Conservation (phyloP, 2,113 vertebrate genomes). For the Rhabdomys dilectus region DNA sequence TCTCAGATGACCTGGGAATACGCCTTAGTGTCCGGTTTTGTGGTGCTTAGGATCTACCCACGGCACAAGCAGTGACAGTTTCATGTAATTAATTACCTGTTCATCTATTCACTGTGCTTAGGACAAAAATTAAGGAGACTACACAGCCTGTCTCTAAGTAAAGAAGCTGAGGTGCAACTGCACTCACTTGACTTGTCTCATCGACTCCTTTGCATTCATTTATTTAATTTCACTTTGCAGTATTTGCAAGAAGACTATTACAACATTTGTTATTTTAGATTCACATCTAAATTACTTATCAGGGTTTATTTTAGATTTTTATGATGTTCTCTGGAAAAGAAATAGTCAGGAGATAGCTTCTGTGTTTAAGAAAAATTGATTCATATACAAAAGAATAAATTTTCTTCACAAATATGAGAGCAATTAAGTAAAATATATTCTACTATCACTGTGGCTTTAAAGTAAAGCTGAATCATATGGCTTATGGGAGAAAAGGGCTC, state of each 20-base stretch:
- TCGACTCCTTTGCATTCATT: constrained; percentile 9
- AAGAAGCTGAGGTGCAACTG: not conserved
- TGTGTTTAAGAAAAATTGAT: constrained; percentile 71
- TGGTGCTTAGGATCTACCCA: no score
- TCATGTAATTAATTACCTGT: not conserved
- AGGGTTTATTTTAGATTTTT: constrained; percentile 68
- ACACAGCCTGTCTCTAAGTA: not conserved
- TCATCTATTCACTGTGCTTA: not conserved
- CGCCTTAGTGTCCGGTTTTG: not conserved
- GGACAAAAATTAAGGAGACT: not conserved
- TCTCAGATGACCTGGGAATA: not conserved
- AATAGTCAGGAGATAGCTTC: constrained; percentile 65
- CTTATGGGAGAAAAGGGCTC: constrained; percentile 72
- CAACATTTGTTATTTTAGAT: constrained; percentile 54
- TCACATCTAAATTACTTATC: constrained; percentile 59
- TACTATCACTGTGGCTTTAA: constrained; percentile 72
- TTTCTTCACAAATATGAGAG: constrained; percentile 51
- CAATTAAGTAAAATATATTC: constrained; percentile 67
- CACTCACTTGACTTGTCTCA: not conserved
- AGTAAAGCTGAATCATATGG: constrained; percentile 73
- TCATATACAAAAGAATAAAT: constrained; percentile 65
- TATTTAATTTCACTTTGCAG: constrained; percentile 50
- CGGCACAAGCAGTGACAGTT: not conserved
- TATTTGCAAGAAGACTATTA: constrained; percentile 55
- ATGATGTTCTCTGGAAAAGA: constrained; percentile 62